These are phyloP conservation scores for Drosophila mayri DNA, from an alignment of 1,140 invertebrate species.

Conservation along the genomic window DNA sequence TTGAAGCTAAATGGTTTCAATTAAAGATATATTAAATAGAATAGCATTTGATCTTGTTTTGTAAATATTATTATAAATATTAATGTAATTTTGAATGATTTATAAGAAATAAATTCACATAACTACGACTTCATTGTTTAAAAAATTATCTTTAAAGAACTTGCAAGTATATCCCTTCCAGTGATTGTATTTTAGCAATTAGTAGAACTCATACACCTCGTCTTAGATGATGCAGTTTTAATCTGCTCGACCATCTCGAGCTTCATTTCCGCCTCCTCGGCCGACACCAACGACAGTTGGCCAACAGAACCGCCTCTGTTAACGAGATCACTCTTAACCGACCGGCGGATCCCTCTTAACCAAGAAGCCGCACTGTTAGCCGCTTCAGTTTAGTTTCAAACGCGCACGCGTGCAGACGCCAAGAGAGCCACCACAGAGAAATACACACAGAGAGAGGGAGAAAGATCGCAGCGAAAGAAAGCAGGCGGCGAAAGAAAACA, in stretches of 20 bases:
- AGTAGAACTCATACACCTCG: not conserved
- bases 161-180: slow-evolving; percentile 4
- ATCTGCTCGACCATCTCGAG: not conserved
- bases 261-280: not conserved
- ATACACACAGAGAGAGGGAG: slow-evolving; percentile 1
- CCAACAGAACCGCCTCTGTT: slow-evolving; percentile 42
- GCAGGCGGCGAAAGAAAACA: slow-evolving; percentile 51
- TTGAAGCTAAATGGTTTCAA: not conserved
- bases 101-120: not conserved
- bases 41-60: not conserved
- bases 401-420: slow-evolving; percentile 74
- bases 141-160: too few species aligned
- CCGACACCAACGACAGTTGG: slow-evolving; percentile 12
- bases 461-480: slow-evolving; percentile 48
- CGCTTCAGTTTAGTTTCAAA: slow-evolving; percentile 77
- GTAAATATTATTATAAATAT: not conserved
- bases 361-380: slow-evolving; percentile 58
- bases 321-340: slow-evolving; percentile 32
- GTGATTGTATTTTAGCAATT: not conserved
- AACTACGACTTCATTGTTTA: too few species aligned
- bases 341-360: slow-evolving; percentile 54
- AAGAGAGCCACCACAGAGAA: slow-evolving; percentile 16
- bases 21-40: not conserved
- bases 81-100: not conserved
- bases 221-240: not conserved